Percentiles rank a stretch among this genome's conserved stretches.
Conservation (phyloP, 2,888 invertebrate species). For the Alcis repandata region DNA sequence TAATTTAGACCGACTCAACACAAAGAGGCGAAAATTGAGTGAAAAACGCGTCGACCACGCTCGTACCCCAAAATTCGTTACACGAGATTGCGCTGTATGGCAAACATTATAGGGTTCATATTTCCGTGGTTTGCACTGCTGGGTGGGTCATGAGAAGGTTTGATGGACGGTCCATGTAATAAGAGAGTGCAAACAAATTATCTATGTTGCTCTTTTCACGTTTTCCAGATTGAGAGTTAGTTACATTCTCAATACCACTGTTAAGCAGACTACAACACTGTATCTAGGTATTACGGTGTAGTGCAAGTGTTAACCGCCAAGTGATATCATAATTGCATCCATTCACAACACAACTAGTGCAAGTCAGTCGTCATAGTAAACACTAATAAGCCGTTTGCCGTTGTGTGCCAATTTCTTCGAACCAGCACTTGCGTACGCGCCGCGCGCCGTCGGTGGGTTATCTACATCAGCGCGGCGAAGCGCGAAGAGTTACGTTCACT, state of each 20-base stretch:
- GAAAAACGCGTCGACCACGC: too few species aligned
- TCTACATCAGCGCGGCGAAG: slow-evolving; percentile 79
- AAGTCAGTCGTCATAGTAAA: slow-evolving; percentile 44
- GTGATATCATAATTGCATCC: slow-evolving; percentile 44
- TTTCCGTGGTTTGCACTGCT: too few species aligned
- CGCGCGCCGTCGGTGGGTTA: slow-evolving; percentile 58
- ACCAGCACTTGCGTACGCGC: slow-evolving; percentile 69
- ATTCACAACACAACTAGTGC: slow-evolving; percentile 44
- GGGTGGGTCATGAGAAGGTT: too few species aligned
- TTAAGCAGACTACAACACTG: slow-evolving; percentile 19
- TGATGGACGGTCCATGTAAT: too few species aligned
- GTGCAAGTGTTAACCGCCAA: slow-evolving; percentile 39
- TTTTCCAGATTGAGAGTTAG: not conserved
- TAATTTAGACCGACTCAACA: too few species aligned
- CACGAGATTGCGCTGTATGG: too few species aligned
- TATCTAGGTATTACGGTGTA: slow-evolving; percentile 29
- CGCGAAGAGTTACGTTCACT: slow-evolving; percentile 80
- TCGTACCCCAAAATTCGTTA: too few species aligned
- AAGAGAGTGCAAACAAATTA: too few species aligned
- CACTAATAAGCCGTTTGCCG: slow-evolving; percentile 67
- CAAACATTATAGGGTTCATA: too few species aligned
- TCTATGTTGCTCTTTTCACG: too few species aligned
- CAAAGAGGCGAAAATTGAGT: too few species aligned
- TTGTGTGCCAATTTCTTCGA: slow-evolving; percentile 83
- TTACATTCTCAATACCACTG: not conserved